Evolutionary conservation across 1,140 invertebrate genomes (phyloP).

Genomic region (Atta cephalotes): DNA sequence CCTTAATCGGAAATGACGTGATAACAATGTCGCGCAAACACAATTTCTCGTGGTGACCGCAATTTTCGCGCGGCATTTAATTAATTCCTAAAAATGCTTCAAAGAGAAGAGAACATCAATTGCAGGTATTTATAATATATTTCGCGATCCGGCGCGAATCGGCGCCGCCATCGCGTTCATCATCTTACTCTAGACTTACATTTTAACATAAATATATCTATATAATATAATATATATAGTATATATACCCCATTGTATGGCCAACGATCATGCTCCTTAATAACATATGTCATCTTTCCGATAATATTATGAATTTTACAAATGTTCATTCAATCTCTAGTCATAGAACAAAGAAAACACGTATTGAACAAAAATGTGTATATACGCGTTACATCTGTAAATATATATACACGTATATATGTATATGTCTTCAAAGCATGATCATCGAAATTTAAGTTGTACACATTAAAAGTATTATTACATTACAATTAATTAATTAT

Average conservation of each 20-base stretch:
- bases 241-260: slow-evolving; percentile 85
- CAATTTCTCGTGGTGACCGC: slow-evolving; percentile 26
- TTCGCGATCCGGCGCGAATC: slow-evolving; percentile 55
- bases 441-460: slow-evolving; percentile 79
- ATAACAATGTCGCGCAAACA: slow-evolving; percentile 38
- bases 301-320: slow-evolving; percentile 66
- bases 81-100: slow-evolving; percentile 73
- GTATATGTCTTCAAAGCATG: slow-evolving; percentile 71
- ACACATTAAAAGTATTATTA: slow-evolving; percentile 64
- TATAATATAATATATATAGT: slow-evolving; percentile 80
- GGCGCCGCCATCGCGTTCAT: slow-evolving; percentile 68
- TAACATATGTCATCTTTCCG: slow-evolving; percentile 66
- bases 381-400: not conserved
- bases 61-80: not conserved
- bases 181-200: slow-evolving; percentile 79
- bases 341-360: slow-evolving; percentile 6
- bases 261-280: slow-evolving; percentile 84
- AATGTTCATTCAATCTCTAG: slow-evolving; percentile 53
- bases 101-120: slow-evolving; percentile 76
- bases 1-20: slow-evolving; percentile 60
- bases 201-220: slow-evolving; percentile 85
- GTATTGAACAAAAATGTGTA: slow-evolving; percentile 5
- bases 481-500: slow-evolving; percentile 69
- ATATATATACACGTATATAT: slow-evolving; percentile 24
- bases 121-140: slow-evolving; percentile 78